Conservation (phyloP, 2,113 vertebrate species). For the Trachemys scripta region DNA sequence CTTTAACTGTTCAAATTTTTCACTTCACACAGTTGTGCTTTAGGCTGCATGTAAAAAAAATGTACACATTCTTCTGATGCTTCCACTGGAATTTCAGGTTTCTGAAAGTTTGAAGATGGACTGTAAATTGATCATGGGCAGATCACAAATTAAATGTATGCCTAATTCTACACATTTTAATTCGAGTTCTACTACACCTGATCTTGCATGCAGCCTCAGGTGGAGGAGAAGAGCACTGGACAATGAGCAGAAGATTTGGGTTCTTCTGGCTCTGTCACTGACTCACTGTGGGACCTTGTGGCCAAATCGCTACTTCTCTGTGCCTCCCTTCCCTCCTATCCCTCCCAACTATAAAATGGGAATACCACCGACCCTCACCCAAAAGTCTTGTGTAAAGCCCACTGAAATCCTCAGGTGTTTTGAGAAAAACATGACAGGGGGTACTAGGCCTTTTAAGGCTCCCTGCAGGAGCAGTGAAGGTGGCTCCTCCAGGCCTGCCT, state of each 20-base stretch:
- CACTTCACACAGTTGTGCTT: background rate
- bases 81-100: background rate
- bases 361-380: background rate
- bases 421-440: background rate
- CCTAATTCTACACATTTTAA: background rate
- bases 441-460: background rate
- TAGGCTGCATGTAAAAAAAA: background rate
- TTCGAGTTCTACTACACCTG: background rate
- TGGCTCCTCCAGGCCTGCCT: background rate
- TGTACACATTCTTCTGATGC: background rate
- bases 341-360: background rate
- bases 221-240: background rate
- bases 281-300: background rate
- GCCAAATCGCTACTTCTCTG: background rate
- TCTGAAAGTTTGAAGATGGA: background rate
- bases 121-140: background rate
- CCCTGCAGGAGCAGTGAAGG: background rate
- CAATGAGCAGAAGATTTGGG: background rate
- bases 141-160: background rate
- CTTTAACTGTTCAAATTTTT: constrained; percentile 33
- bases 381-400: background rate
- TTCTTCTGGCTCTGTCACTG: background rate
- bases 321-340: background rate
- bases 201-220: background rate
- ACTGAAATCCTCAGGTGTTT: background rate